Evolutionary conservation across 1,140 invertebrate genomes (phyloP).

Genomic region (Scaptomyza graminum): DNA sequence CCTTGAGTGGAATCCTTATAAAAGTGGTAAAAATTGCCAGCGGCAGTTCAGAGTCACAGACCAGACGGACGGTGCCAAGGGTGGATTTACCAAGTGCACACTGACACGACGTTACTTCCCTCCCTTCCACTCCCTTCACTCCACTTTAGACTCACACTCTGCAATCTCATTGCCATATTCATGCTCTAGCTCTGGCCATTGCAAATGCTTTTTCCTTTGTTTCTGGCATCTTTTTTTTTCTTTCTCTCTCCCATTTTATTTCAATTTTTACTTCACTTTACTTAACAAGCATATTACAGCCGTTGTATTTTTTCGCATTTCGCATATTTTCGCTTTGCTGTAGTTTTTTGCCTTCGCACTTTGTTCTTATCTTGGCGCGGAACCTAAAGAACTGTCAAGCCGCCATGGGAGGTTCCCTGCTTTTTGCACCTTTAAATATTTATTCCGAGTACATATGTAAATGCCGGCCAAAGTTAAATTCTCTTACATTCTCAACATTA

Average conservation of each 20-base stretch:
- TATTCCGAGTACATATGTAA: constrained; percentile 10
- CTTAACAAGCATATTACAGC: constrained; percentile 38
- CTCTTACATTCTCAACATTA: constrained; percentile 35
- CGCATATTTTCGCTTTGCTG: constrained; percentile 16
- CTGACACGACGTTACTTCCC: constrained; percentile 36
- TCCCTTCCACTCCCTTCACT: constrained; percentile 5
- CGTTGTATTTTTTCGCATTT: constrained; percentile 26
- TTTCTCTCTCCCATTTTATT: constrained; percentile 16
- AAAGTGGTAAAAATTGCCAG: constrained; percentile 77
- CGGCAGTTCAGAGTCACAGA: constrained; percentile 44
- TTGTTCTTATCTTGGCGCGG: constrained; percentile 18
- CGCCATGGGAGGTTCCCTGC: constrained; percentile 20
- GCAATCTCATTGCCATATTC: background rate
- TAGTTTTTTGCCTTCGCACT: constrained; percentile 42
- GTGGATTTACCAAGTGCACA: constrained; percentile 73
- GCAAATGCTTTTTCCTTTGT: constrained; percentile 58
- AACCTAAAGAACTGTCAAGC: constrained; percentile 3
- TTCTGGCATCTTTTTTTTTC: constrained; percentile 40
- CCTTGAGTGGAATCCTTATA: constrained; percentile 77
- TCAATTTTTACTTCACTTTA: constrained; percentile 16
- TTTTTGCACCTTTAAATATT: constrained; percentile 20
- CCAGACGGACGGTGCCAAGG: constrained; percentile 47
- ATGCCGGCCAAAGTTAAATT: constrained; percentile 35
- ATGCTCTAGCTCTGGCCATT: constrained; percentile 31
- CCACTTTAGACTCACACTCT: background rate